Conservation (phyloP, 2,113 vertebrate species). For the Dromaius novaehollandiae region DNA sequence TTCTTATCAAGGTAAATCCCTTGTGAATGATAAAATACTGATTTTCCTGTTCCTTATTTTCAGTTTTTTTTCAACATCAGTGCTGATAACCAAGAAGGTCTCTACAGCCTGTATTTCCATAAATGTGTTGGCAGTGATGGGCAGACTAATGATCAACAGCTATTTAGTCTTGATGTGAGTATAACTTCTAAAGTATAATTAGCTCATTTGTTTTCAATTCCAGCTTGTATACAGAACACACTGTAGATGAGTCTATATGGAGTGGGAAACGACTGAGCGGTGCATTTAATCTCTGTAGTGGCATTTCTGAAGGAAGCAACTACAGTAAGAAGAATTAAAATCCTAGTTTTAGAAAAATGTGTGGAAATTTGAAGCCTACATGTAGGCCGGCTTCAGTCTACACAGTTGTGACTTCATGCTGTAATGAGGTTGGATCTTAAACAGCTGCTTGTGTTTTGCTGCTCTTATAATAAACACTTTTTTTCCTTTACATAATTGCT, state of each 20-base stretch:
- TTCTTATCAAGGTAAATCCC: neutral
- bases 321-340: neutral
- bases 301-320: neutral
- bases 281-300: neutral
- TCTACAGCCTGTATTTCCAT: constrained; percentile 89
- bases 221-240: neutral
- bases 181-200: neutral
- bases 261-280: neutral
- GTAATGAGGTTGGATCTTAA: neutral
- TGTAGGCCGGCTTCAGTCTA: neutral
- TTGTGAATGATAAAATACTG: neutral
- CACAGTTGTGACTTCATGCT: neutral
- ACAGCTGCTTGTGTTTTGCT: neutral
- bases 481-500: neutral
- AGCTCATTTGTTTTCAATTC: neutral
- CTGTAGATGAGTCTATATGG: neutral
- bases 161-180: constrained; percentile 87
- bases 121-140: constrained; percentile 70
- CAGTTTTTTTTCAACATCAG: constrained; percentile 87
- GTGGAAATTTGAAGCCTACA: neutral
- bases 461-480: neutral
- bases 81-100: constrained; percentile 81
- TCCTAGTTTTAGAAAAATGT: neutral
- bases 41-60: constrained; percentile 19
- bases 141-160: neutral